Evolutionary conservation across 1,140 invertebrate species (phyloP), one percentile per base, ranked within the genome.

Genomic region (Brachionus sp.): DNA sequence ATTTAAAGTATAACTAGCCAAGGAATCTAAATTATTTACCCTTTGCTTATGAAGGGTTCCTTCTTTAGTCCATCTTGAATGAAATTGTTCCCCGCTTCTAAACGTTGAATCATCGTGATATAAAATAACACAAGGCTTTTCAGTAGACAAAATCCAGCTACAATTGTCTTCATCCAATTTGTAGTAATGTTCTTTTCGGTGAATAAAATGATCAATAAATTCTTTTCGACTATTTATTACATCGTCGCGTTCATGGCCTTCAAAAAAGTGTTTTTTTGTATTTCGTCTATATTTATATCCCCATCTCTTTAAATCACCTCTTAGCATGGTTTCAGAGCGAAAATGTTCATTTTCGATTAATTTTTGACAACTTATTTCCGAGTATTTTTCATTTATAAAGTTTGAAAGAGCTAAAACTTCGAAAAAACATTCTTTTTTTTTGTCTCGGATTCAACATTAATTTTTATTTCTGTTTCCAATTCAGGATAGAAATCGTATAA

Each of bases 101-200:
- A 23, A 57, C 5, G 50, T 57, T 57, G 50, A 57, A 1, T 66
- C 64, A 66, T 66, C 29, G 64, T 66, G 64, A 66, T 33, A 66
- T 33, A 66, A 33, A n/a, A 33, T 33, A 66, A 37, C 25, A 66
- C 19, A 25, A 33, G 57, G 57, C 25, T 64, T 64, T 25, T 64
- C 57, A 23, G 19, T 33, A 23, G 57, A 16, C 13, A 66, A 66
- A 33, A 66, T 66, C 29, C 64, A 33, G 3, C 33, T 37, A 66
- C 25, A 37, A 66, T 66, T 66, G 33, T 66, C 64, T 33, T 66
- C 13, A 66, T 33, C 33, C 25, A 57, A 9, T 68, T n/a, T 37
- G 37, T 73, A 73, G 37, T 73, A 73, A 42, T 73, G 37, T 39
- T 73, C 68, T 73, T 73, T 73, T 73, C 68, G 13, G 16, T 73